Evolutionary conservation across 2,113 vertebrate genomes (phyloP).

Genomic region (Ibidorhyncha struthersii): DNA sequence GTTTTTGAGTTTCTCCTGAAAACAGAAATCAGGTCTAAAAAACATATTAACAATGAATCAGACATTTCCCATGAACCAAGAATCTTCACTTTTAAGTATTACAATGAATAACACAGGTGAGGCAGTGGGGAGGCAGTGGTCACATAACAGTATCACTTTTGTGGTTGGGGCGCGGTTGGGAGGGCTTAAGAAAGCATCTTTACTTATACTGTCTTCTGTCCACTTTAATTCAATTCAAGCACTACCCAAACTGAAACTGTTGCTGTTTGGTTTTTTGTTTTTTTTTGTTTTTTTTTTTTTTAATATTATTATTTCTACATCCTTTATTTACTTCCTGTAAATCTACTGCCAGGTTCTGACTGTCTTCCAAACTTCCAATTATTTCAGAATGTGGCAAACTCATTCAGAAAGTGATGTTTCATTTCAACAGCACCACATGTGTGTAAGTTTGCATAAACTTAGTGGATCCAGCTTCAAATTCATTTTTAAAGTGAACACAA

Average conservation of each 20-base stretch:
- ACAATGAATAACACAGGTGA: background rate
- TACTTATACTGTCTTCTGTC: background rate
- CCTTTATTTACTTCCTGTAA: background rate
- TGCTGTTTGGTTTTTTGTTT: background rate
- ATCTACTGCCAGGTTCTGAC: background rate
- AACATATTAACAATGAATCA: background rate
- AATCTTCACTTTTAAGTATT: background rate
- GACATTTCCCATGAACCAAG: background rate
- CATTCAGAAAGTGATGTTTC: background rate
- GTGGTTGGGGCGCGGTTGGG: fast-evolving
- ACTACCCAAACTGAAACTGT: background rate
- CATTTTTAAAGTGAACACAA: background rate
- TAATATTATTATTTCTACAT: background rate
- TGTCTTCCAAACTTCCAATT: background rate
- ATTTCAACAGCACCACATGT: background rate
- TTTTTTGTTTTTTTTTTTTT: background rate
- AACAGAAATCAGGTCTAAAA: background rate
- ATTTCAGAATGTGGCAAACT: background rate
- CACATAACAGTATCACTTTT: background rate
- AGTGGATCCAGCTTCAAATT: background rate
- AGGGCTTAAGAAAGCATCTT: background rate
- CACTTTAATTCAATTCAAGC: background rate
- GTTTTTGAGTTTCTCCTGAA: background rate
- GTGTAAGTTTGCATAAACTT: background rate
- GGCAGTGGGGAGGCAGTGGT: background rate